Evolutionary conservation across 1,140 invertebrate species (phyloP), one percentile per base, ranked within the genome.

Genomic region (Orchesella cincta): DNA sequence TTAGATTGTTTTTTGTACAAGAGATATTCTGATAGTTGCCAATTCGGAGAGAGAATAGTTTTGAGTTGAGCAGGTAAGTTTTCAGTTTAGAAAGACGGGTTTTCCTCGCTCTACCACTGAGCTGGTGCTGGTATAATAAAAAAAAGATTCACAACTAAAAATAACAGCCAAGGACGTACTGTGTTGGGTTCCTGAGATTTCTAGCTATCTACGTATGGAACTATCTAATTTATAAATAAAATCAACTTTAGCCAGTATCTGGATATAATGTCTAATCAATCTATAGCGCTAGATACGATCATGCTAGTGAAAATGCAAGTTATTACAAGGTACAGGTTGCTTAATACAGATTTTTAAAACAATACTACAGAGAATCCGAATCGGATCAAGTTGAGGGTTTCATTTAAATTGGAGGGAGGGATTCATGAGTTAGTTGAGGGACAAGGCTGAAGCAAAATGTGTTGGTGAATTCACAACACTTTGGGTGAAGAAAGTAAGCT

Each of bases 401-500:
- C 3, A n/a, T 33, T 67, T 77, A 82, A 39, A 82, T 82, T 18
- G 78, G 80, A 46, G 81, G 81, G 36, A 80, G 76, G 36, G 76
- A 73, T 16, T 82, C 81, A 76, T 82, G 81, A 18, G 79, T 78
- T 28, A 82, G 46, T n/a, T 80, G 79, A 51, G 81, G 81, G 26
- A 80, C 81, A 26, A 82, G 36, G 51, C 78, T 79, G 74, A 80
- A 82, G 73, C 79, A 79, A 76, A 82, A 82, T 34, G 81, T 82
- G 71, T 82, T 82, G 39, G 78, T 73, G 71, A 75, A 81, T 76
- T 82, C 81, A 62, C 81, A 82, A 74, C 81, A 82, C 72, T 76
- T 78, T 16, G 81, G 81, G 18, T 80, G 79, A 5, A 82, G 57
- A 36, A 82, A 80, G 73, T 79, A 82, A 5, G 81, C 81, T 2